Base-by-base conservation (phyloP, 2,888 invertebrate species). In the Microplitis deprimator region DNA sequence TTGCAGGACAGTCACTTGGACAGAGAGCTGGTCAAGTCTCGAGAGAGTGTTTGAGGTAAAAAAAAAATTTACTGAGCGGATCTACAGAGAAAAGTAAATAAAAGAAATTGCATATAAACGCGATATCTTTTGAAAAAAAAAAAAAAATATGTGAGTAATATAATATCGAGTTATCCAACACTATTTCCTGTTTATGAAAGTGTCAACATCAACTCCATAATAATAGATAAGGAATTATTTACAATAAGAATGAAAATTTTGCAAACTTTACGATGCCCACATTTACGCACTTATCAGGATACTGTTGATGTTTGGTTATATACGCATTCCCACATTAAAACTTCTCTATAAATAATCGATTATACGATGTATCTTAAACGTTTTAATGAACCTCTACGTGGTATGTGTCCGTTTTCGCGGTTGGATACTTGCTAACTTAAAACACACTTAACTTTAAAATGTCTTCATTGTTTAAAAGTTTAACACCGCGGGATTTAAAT, bases 281-380 rank as follows among this genome's bases (percentile, higher is more conserved):
- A 50, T 50, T 50, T 8, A 8, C 10, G 50, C 50, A 13, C 10
- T 50, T 50, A 50, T 50, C 50, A 50, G 10, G 10, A 50, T 50
- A 13, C 50, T 13, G 50, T 13, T 50, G 13, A 13, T 65, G 59
- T 60, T 39, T 40, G 38, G n/a, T 50, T 65, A 71, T 70, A 61
- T 71, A 62, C 67, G 41, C 78, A 75, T 81, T 82, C 77, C 79
- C 81, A 80, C 79, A 75, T 81, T 81, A 83, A 81, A 84, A 82
- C 82, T 83, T 86, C 85, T 83, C 87, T 82, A 87, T 88, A 88
- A 88, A 88, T 88, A 88, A 87, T 87, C 87, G 85, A 87, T 87
- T 88, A 87, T 88, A 88, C 84, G 86, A 85, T 77, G 78, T 79
- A 79, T 82, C 83, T 87, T 85, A 85, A 85, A 84, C 81, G 85